These are phyloP conservation scores for Philopedon plagiatum DNA, from an alignment of 2,888 invertebrate species.

Conservation along the genomic window DNA sequence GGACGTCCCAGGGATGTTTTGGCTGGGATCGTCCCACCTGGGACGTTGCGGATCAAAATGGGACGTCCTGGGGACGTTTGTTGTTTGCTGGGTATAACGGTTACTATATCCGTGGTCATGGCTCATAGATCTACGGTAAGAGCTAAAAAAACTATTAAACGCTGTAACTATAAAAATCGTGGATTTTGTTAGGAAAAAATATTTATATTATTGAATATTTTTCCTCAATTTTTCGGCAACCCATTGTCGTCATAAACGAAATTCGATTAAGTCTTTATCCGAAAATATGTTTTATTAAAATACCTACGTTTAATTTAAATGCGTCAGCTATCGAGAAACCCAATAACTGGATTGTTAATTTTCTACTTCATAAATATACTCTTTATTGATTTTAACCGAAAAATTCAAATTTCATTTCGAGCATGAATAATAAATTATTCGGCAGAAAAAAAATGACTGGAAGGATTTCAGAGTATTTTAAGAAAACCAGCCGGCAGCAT, in stretches of 20 bases:
- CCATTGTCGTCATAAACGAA: background rate
- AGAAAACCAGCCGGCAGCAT: no score
- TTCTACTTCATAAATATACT: background rate
- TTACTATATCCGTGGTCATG: no score
- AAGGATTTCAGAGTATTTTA: background rate
- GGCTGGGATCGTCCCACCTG: no score
- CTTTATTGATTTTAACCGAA: background rate
- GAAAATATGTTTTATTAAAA: background rate
- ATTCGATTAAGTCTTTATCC: background rate
- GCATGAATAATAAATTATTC: conserved; percentile 6
- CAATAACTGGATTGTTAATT: background rate
- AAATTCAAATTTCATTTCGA: background rate
- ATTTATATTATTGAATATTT: no score
- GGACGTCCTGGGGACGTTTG: no score
- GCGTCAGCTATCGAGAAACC: background rate
- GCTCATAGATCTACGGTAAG: no score
- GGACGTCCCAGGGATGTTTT: no score
- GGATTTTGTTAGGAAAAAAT: no score
- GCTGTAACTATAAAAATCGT: no score
- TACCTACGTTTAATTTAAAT: background rate
- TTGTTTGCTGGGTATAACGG: no score
- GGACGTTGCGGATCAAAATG: no score
- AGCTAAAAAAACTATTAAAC: no score
- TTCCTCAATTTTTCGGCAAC: background rate
- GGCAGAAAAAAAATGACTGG: background rate